These are phyloP conservation scores for Cataglyphis altisquamis DNA, from an alignment of 2,888 invertebrate species.

Conservation along the genomic window DNA sequence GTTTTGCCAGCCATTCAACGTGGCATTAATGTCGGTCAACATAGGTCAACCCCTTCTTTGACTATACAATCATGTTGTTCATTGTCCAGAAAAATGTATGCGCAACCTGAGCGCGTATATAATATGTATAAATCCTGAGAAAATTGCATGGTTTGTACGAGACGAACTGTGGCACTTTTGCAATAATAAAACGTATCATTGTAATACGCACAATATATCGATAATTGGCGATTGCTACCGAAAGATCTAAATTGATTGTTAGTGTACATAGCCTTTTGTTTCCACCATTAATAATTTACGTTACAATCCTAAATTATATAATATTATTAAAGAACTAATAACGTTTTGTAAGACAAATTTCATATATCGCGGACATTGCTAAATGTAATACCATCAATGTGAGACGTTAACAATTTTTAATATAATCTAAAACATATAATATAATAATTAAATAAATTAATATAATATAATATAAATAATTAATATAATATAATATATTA, in stretches of 20 bases:
- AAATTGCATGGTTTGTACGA: not conserved
- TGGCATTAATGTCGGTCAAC: not conserved
- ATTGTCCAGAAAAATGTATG: not conserved
- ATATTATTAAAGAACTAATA: not conserved
- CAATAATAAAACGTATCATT: slow-evolving; percentile 39
- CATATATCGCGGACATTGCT: not conserved
- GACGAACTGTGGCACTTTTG: not conserved
- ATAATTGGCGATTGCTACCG: slow-evolving; percentile 23
- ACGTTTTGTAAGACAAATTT: not conserved
- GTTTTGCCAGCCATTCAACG: not conserved
- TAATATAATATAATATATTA: no score
- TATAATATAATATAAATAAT: no score
- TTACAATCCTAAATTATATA: not conserved
- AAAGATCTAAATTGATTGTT: slow-evolving; percentile 40
- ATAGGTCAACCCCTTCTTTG: not conserved
- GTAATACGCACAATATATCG: slow-evolving; percentile 14
- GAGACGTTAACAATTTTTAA: not conserved
- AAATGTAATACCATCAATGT: not conserved
- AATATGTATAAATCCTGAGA: not conserved
- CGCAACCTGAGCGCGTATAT: not conserved
- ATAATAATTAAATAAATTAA: no score
- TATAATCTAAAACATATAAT: not conserved
- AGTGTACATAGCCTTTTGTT: slow-evolving; percentile 3
- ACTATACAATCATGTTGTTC: not conserved
- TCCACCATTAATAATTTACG: not conserved